phyloP scores from a whole-genome alignment of 2,113 vertebrate species.

The Globicephala melas region DNA sequence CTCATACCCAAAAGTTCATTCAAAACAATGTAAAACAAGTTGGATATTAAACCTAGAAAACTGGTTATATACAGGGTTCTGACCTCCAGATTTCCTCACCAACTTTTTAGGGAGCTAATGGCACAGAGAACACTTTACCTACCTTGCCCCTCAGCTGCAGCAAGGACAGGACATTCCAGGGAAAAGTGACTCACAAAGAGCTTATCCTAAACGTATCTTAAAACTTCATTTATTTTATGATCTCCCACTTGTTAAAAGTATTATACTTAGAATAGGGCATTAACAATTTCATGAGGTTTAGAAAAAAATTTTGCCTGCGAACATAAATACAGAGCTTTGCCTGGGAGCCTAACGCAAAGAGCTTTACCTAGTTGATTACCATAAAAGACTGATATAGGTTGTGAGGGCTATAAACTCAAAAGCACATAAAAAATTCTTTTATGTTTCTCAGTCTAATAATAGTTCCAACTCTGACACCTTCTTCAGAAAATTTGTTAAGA shows the following conservation, averaged over 20 bases:
- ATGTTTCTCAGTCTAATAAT: slow-evolving; percentile 64
- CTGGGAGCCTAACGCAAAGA: background rate
- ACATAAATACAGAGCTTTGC: slow-evolving; percentile 34
- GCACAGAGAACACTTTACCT: background rate
- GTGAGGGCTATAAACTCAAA: slow-evolving; percentile 48
- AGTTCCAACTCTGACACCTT: slow-evolving; percentile 47
- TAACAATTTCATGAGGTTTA: slow-evolving; percentile 37
- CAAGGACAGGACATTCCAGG: background rate
- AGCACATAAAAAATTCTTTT: slow-evolving; percentile 35
- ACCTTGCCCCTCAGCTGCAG: background rate
- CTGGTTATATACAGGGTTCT: background rate
- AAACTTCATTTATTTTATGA: slow-evolving; percentile 37
- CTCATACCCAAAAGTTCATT: background rate
- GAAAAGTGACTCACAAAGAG: background rate
- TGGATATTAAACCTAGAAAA: slow-evolving; percentile 11
- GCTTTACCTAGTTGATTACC: slow-evolving; percentile 6
- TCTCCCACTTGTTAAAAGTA: background rate
- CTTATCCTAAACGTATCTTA: background rate
- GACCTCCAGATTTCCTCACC: background rate
- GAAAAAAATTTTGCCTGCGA: background rate
- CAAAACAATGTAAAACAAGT: background rate
- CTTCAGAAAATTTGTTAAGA: slow-evolving; percentile 58
- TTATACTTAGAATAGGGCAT: background rate
- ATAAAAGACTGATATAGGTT: background rate
- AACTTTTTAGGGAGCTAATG: background rate